These are phyloP conservation scores for Drosophila azteca DNA, from an alignment of 1,140 invertebrate genomes.

Conservation along the genomic window DNA sequence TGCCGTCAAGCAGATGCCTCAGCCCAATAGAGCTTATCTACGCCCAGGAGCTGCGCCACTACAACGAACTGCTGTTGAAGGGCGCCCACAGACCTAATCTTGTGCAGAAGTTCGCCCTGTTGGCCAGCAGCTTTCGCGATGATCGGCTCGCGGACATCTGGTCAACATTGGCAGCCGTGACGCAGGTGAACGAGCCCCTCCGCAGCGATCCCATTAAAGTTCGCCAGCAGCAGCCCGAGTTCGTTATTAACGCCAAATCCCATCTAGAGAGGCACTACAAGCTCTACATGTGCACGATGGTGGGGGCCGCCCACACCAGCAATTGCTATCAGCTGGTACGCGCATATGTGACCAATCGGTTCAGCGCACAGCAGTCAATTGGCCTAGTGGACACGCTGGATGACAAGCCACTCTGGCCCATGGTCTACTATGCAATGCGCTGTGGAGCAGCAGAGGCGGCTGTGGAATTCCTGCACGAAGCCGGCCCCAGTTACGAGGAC, in stretches of 20 bases:
- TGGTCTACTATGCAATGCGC: constrained; percentile 95
- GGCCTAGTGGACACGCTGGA: constrained; percentile 92
- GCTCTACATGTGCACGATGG: constrained; percentile 93
- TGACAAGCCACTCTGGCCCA: constrained; percentile 89
- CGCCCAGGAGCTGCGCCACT: constrained; percentile 92
- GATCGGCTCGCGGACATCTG: constrained; percentile 94
- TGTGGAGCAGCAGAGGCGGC: constrained; percentile 94
- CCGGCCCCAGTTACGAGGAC: constrained; percentile 84
- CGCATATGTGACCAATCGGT: constrained; percentile 91
- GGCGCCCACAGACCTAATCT: constrained; percentile 89
- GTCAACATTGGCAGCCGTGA: constrained; percentile 88
- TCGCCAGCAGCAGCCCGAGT: constrained; percentile 87
- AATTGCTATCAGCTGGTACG: constrained; percentile 93
- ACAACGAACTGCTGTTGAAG: constrained; percentile 91
- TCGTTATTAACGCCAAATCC: constrained; percentile 91
- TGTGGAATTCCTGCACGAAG: constrained; percentile 89
- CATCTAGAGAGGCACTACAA: constrained; percentile 94
- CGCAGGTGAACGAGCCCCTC: constrained; percentile 79
- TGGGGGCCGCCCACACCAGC: constrained; percentile 91
- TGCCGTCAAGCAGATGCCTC: constrained; percentile 82
- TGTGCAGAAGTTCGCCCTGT: constrained; percentile 89
- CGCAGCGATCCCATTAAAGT: constrained; percentile 89
- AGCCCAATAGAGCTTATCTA: constrained; percentile 89
- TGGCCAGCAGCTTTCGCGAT: constrained; percentile 91
- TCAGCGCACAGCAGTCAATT: constrained; percentile 84